Conservation (phyloP, 2,797 vertebrate species). For the Girardinus metallicus region DNA sequence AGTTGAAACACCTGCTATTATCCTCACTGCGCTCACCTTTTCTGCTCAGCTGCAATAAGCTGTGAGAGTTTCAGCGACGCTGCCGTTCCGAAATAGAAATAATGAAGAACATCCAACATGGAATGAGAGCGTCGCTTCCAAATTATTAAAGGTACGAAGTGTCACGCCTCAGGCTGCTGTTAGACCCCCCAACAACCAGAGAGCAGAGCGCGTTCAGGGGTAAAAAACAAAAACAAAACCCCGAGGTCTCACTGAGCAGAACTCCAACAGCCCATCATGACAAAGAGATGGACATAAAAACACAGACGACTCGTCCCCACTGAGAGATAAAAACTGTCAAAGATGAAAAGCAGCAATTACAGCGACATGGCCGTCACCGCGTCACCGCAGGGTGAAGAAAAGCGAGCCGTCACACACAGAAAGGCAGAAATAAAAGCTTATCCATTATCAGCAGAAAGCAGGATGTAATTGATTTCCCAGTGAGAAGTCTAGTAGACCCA, state of each 20-base stretch:
- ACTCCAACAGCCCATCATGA: slow-evolving; percentile 35
- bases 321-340: slow-evolving; percentile 37
- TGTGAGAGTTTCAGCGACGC: slow-evolving; percentile 2
- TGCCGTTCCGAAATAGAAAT: background rate
- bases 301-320: slow-evolving; percentile 20
- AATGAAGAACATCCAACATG: slow-evolving; percentile 9
- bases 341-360: slow-evolving; percentile 62
- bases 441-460: background rate
- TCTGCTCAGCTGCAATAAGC: slow-evolving; percentile 1
- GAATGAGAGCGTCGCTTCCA: slow-evolving; percentile 20
- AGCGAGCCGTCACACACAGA: slow-evolving; percentile 4
- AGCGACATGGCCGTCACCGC: slow-evolving; percentile 20
- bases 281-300: slow-evolving; percentile 30
- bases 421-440: background rate
- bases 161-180: slow-evolving; percentile 51
- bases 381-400: slow-evolving; percentile 19
- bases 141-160: slow-evolving; percentile 38
- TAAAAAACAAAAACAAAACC: slow-evolving; percentile 39
- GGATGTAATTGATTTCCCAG: background rate
- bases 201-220: slow-evolving; percentile 39
- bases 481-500: background rate
- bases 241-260: slow-evolving; percentile 51
- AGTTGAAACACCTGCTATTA: slow-evolving; percentile 34
- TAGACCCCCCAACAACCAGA: slow-evolving; percentile 28
- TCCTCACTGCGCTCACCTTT: slow-evolving; percentile 3